Conservation (phyloP, 2,888 invertebrate genomes). For the Strigamia crassipes region DNA sequence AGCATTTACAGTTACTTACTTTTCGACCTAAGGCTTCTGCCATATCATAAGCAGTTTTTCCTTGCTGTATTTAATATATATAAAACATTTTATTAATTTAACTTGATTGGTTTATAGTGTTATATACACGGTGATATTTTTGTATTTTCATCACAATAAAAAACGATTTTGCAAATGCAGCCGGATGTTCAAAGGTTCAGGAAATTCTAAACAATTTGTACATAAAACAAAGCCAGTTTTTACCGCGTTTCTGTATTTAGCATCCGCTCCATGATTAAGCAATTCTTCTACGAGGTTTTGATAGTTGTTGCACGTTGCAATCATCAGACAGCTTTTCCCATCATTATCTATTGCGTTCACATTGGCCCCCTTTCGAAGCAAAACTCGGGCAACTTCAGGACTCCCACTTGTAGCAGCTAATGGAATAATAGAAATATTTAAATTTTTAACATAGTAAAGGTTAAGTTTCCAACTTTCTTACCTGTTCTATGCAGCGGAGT, state of each 20-base stretch:
- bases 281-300: conserved; percentile 31
- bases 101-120: background rate
- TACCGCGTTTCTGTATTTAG: conserved; percentile 19
- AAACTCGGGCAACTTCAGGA: conserved; percentile 15
- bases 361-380: conserved; percentile 36
- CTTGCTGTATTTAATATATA: background rate
- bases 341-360: conserved; percentile 33
- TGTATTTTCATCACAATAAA: background rate
- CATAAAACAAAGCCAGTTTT: background rate
- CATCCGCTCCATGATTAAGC: conserved; percentile 38
- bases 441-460: too few species aligned
- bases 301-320: conserved; percentile 43
- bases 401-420: conserved; percentile 46
- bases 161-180: too few species aligned
- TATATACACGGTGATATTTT: too few species aligned
- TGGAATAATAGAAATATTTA: background rate
- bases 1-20: background rate
- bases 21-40: conserved; percentile 13
- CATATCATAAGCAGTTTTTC: conserved; percentile 16
- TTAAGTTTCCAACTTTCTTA: background rate
- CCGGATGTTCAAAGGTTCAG: too few species aligned
- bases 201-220: too few species aligned
- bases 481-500: conserved; percentile 45
- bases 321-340: conserved; percentile 37
- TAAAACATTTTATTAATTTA: background rate